Percentiles rank a stretch among this genome's conserved stretches.
These are phyloP conservation scores for Myotis vivesi DNA, from an alignment of 2,797 vertebrate species.

Conservation along the genomic window DNA sequence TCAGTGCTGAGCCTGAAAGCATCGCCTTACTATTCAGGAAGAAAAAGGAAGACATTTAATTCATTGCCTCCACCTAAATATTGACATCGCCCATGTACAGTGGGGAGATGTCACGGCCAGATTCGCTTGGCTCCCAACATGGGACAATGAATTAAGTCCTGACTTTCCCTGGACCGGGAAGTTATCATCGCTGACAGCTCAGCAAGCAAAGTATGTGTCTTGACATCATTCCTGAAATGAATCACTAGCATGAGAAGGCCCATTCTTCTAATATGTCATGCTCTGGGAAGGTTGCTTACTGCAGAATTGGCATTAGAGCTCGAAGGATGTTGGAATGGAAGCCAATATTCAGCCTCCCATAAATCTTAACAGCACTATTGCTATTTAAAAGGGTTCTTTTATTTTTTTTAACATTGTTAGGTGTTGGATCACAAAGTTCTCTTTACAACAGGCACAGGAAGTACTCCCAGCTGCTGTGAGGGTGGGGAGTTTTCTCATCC, in stretches of 20 bases:
- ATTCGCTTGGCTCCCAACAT: conserved; percentile 64
- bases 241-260: conserved; percentile 60
- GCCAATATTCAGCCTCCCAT: conserved; percentile 29
- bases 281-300: conserved; percentile 57
- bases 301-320: conserved; percentile 49
- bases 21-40: conserved; percentile 18
- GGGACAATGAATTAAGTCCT: conserved; percentile 71
- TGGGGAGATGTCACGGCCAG: conserved; percentile 64
- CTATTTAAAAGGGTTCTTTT: conserved; percentile 17
- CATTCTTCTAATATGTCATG: conserved; percentile 67
- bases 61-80: conserved; percentile 61
- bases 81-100: conserved; percentile 61
- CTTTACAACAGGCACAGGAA: not conserved
- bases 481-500: not conserved
- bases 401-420: not conserved
- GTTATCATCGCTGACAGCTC: conserved; percentile 74
- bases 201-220: conserved; percentile 72
- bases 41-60: conserved; percentile 62
- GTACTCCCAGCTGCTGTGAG: not conserved
- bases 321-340: conserved; percentile 35
- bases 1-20: conserved; percentile 35
- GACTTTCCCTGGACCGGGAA: conserved; percentile 67
- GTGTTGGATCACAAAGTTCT: not conserved
- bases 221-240: conserved; percentile 72
- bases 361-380: conserved; percentile 48